Evolutionary conservation across 2,113 vertebrate species (phyloP).

Genomic region (Crocuta crocuta): DNA sequence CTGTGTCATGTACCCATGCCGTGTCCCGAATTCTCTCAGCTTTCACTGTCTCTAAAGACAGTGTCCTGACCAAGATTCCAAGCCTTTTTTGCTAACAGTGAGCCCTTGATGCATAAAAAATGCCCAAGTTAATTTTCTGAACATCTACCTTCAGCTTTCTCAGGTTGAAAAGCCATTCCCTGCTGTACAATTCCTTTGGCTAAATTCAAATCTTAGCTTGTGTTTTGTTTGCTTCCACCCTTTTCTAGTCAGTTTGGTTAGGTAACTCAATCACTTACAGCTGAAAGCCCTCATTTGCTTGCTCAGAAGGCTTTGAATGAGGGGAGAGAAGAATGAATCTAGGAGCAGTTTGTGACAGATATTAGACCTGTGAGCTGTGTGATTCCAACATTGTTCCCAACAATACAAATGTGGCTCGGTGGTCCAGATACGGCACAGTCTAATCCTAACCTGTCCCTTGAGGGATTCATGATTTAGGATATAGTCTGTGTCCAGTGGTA

Average conservation of each 20-base stretch:
- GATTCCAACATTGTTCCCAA: conserved; percentile 26
- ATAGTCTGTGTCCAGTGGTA: background rate
- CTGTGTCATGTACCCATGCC: background rate
- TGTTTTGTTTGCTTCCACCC: conserved; percentile 33
- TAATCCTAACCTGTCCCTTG: background rate
- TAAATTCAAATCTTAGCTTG: conserved; percentile 35
- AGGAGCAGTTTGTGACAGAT: conserved; percentile 44
- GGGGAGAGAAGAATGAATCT: conserved; percentile 1
- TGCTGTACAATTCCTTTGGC: background rate
- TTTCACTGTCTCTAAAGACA: background rate
- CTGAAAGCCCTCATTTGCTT: conserved; percentile 48
- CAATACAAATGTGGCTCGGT: background rate
- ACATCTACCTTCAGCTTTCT: background rate
- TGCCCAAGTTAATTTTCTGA: conserved; percentile 37
- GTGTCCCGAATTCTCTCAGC: background rate
- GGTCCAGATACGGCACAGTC: background rate
- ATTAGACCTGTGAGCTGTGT: background rate
- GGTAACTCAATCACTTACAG: background rate
- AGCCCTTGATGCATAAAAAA: background rate
- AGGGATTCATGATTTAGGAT: background rate
- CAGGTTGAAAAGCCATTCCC: background rate
- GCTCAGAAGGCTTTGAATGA: conserved; percentile 28
- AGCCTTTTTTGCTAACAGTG: background rate
- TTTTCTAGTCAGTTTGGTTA: conserved; percentile 48
- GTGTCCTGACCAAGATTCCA: background rate